phyloP scores from a whole-genome alignment of 2,797 vertebrate species.

The Morelia viridis region DNA sequence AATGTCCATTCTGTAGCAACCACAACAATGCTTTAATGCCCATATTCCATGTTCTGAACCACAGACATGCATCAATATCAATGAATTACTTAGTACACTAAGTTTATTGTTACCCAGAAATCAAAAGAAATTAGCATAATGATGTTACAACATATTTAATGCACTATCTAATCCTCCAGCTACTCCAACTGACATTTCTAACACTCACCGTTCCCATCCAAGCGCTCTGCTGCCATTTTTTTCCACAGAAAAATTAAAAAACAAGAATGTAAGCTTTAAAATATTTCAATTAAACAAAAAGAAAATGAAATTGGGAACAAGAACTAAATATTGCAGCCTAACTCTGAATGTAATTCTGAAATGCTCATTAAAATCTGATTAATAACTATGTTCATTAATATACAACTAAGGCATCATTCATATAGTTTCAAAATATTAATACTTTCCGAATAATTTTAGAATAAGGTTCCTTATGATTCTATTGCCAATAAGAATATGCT shows the following conservation, averaged over 20 bases:
- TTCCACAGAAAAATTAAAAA: constrained; percentile 63
- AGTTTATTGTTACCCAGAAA: neutral
- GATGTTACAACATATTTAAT: constrained; percentile 2
- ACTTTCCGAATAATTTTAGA: neutral
- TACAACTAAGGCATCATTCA: neutral
- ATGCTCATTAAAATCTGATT: neutral
- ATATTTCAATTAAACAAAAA: constrained; percentile 49
- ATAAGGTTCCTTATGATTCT: neutral
- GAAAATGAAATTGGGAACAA: neutral
- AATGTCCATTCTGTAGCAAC: neutral
- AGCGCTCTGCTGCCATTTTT: constrained; percentile 61
- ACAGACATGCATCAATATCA: neutral
- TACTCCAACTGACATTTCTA: constrained; percentile 50
- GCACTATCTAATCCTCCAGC: constrained; percentile 57
- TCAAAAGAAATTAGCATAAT: neutral
- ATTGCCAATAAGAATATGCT: neutral
- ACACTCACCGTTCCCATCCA: constrained; percentile 59
- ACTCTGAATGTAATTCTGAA: neutral
- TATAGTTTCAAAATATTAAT: neutral
- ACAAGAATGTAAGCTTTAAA: constrained; percentile 63
- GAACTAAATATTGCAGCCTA: neutral
- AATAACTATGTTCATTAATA: neutral
- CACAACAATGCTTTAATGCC: constrained; percentile 8
- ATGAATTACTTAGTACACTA: neutral
- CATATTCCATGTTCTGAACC: neutral